Conservation (phyloP, 2,797 vertebrate genomes). For the Hypotaenidia okinawae region DNA sequence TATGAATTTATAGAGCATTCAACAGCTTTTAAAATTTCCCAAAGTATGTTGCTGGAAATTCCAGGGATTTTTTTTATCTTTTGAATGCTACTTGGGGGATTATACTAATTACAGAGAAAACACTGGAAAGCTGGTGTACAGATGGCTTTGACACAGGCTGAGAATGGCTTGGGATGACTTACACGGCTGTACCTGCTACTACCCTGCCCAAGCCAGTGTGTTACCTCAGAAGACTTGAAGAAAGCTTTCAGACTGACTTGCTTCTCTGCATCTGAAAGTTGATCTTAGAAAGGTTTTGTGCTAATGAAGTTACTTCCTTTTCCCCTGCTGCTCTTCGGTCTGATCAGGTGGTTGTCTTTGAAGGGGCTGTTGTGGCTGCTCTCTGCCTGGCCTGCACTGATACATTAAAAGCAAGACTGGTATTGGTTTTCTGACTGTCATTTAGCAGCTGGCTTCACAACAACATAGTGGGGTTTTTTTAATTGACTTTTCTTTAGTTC, state of each 20-base stretch:
- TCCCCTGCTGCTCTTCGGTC: background rate
- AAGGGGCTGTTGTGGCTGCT: background rate
- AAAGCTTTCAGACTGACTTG: background rate
- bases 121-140: rapidly evolving
- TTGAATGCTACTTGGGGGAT: background rate
- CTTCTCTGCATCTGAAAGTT: background rate
- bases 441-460: background rate
- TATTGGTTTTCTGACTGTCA: background rate
- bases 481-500: background rate
- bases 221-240: background rate
- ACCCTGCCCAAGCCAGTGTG: background rate
- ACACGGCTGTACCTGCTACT: background rate
- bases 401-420: background rate
- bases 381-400: background rate
- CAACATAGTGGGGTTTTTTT: background rate
- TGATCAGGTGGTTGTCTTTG: background rate
- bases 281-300: background rate
- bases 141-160: background rate
- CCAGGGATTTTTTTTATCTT: background rate
- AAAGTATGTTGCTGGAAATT: background rate
- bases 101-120: background rate
- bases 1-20: background rate
- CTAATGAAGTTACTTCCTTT: background rate
- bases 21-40: background rate
- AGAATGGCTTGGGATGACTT: background rate